Evolutionary conservation across 2,797 vertebrate genomes (phyloP).

Genomic region (Lepus townsendii): DNA sequence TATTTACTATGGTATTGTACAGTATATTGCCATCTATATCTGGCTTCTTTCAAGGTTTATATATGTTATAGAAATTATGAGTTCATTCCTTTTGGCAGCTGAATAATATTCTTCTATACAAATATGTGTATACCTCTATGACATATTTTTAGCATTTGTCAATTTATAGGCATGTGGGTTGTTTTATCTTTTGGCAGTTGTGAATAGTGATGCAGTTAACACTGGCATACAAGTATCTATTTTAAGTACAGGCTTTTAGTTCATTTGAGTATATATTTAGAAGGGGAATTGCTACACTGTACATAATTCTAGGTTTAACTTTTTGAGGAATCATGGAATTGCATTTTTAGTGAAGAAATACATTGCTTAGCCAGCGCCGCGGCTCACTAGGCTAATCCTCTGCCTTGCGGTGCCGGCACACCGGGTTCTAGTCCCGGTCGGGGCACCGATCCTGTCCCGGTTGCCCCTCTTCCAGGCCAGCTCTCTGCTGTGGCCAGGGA

Average conservation of each 20-base stretch:
- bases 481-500: too few relatives aligned
- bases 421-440: too few relatives aligned
- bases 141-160: neutral
- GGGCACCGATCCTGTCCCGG: too few relatives aligned
- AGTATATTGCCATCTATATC: neutral
- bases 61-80: neutral
- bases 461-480: too few relatives aligned
- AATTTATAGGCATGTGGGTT: neutral
- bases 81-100: neutral
- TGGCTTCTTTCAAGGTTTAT: neutral
- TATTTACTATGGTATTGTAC: neutral
- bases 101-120: neutral
- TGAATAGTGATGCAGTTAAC: too few relatives aligned
- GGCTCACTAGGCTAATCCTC: too few relatives aligned
- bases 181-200: too few relatives aligned
- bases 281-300: neutral
- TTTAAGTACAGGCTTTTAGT: neutral
- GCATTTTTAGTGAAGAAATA: slow-evolving; percentile 32
- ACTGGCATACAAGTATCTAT: too few relatives aligned
- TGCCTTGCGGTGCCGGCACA: too few relatives aligned
- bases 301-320: neutral
- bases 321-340: slow-evolving; percentile 27
- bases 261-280: neutral
- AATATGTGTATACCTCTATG: neutral
- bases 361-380: neutral